Conservation (phyloP, 2,113 vertebrate genomes). For the Boleophthalmus pectinirostris region DNA sequence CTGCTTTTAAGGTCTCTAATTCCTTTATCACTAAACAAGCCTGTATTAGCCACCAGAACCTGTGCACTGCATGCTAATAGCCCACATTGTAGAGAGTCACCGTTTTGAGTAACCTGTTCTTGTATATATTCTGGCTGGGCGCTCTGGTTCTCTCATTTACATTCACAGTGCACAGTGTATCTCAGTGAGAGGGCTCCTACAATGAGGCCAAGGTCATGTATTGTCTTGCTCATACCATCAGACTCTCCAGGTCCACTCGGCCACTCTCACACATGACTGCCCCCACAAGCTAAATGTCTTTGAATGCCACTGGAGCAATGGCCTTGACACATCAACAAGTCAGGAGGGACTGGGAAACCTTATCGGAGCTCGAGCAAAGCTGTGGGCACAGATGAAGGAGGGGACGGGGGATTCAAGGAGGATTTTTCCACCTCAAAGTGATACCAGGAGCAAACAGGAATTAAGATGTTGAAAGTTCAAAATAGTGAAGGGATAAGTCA, state of each 20-base stretch:
- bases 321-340: slow-evolving; percentile 54
- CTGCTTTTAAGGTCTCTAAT: slow-evolving; percentile 34
- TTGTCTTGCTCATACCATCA: slow-evolving; percentile 64
- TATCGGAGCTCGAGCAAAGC: slow-evolving; percentile 26
- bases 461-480: slow-evolving; percentile 12
- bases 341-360: slow-evolving; percentile 20
- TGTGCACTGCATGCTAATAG: slow-evolving; percentile 46
- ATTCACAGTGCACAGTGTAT: slow-evolving; percentile 54
- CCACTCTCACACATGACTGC: slow-evolving; percentile 53
- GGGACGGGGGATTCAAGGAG: slow-evolving; percentile 3
- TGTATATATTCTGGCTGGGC: neutral
- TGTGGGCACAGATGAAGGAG: slow-evolving; percentile 5
- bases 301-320: slow-evolving; percentile 44
- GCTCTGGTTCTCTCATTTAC: slow-evolving; percentile 48
- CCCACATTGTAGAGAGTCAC: slow-evolving; percentile 26
- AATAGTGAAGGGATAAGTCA: slow-evolving; percentile 23
- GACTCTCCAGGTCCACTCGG: slow-evolving; percentile 48
- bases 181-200: slow-evolving; percentile 41
- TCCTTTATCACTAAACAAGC: slow-evolving; percentile 49
- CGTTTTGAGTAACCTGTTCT: slow-evolving; percentile 43
- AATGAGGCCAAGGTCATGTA: slow-evolving; percentile 64
- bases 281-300: slow-evolving; percentile 48
- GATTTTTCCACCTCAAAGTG: slow-evolving; percentile 21
- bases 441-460: neutral
- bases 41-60: slow-evolving; percentile 23